A percentile compares a stretch with the other conserved stretches of the same genome.
Evolutionary conservation across 1,140 invertebrate genomes (phyloP).

Genomic region (Tyrophagus putrescentiae): DNA sequence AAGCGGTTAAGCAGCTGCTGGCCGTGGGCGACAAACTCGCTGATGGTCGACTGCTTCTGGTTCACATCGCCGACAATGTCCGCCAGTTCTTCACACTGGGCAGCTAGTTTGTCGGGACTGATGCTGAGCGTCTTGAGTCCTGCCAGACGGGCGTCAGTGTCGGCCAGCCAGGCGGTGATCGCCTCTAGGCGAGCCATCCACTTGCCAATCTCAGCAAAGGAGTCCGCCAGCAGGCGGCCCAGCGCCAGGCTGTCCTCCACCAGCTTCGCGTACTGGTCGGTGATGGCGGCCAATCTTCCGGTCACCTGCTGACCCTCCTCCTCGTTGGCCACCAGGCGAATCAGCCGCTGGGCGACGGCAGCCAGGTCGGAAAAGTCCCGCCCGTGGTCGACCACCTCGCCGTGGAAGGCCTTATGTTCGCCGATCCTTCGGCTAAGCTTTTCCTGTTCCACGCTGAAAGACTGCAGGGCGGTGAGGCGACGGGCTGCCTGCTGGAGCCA

Average conservation of each 20-base stretch:
- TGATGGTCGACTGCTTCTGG: slow-evolving; percentile 63
- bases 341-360: slow-evolving; percentile 69
- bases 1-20: slow-evolving; percentile 88
- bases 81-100: slow-evolving; percentile 78
- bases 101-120: slow-evolving; percentile 70
- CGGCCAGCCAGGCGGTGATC: slow-evolving; percentile 78
- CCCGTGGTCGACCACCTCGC: slow-evolving; percentile 70
- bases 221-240: slow-evolving; percentile 56
- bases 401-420: slow-evolving; percentile 66
- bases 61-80: slow-evolving; percentile 78
- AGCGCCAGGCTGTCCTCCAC: slow-evolving; percentile 69
- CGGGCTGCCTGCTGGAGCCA: slow-evolving; percentile 83
- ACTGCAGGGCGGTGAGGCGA: slow-evolving; percentile 69
- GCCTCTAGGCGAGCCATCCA: slow-evolving; percentile 79
- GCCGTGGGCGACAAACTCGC: slow-evolving; percentile 71
- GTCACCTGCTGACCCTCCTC: slow-evolving; percentile 71
- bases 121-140: slow-evolving; percentile 67
- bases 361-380: slow-evolving; percentile 69
- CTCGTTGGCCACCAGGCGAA: slow-evolving; percentile 77
- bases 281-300: slow-evolving; percentile 65
- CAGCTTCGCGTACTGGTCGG: slow-evolving; percentile 62
- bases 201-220: slow-evolving; percentile 61
- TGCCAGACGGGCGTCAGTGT: slow-evolving; percentile 59
- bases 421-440: slow-evolving; percentile 72
- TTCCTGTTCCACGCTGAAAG: slow-evolving; percentile 72